Evolutionary conservation across 2,888 invertebrate genomes (phyloP).

Genomic region (Gastrophysa polygoni): DNA sequence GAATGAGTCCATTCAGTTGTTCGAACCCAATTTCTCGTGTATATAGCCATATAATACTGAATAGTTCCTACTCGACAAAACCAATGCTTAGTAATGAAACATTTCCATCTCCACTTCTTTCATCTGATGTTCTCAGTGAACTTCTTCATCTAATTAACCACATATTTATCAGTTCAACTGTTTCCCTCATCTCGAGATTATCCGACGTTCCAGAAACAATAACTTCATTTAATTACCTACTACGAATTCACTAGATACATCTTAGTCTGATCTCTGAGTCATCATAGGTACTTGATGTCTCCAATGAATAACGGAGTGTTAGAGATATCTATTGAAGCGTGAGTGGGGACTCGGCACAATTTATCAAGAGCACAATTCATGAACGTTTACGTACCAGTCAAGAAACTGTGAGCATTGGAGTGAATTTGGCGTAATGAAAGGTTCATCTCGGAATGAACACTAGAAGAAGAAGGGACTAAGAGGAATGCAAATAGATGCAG

Average conservation of each 20-base stretch:
- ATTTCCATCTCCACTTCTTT: too few relatives aligned
- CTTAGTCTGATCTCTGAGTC: not conserved
- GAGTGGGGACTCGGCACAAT: not conserved
- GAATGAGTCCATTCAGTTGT: too few relatives aligned
- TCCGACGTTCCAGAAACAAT: not conserved
- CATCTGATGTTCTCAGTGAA: too few relatives aligned
- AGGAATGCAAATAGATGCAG: not conserved
- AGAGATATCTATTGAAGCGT: not conserved
- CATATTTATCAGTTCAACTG: not conserved
- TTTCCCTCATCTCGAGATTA: not conserved
- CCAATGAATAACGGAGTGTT: not conserved
- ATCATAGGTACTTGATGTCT: constrained; percentile 7
- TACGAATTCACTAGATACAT: not conserved
- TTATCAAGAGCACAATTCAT: constrained; percentile 1
- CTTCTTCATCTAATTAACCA: too few relatives aligned
- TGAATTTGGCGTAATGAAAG: not conserved
- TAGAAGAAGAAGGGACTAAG: not conserved
- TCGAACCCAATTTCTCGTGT: too few relatives aligned
- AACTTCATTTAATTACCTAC: not conserved
- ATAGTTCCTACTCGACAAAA: too few relatives aligned
- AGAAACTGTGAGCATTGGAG: not conserved
- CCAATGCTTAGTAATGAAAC: too few relatives aligned
- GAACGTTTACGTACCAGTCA: not conserved
- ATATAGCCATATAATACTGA: too few relatives aligned
- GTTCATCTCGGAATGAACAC: not conserved